phyloP scores from a whole-genome alignment of 2,797 vertebrate genomes.

The Poeciliopsis infans region DNA sequence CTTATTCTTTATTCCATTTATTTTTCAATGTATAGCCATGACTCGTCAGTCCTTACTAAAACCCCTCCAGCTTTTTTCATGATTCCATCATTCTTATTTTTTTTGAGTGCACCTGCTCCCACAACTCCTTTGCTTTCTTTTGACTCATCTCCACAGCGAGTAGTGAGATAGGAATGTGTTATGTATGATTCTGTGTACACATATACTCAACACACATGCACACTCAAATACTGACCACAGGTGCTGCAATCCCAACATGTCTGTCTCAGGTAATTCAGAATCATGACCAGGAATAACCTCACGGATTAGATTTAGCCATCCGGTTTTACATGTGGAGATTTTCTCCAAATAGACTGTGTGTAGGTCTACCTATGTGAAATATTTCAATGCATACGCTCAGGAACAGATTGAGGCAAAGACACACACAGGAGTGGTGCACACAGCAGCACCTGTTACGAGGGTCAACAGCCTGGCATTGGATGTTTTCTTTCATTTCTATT shows the following conservation, averaged over 20 bases:
- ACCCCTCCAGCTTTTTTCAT: constrained; percentile 30
- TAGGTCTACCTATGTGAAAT: background rate
- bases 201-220: constrained; percentile 17
- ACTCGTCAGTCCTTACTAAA: constrained; percentile 24
- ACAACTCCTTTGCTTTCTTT: constrained; percentile 25
- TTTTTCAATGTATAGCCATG: constrained; percentile 20
- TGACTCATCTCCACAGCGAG: constrained; percentile 51
- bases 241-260: constrained; percentile 43
- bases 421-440: background rate
- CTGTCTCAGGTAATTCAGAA: constrained; percentile 43
- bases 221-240: constrained; percentile 47
- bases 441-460: constrained; percentile 9
- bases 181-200: constrained; percentile 58
- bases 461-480: constrained; percentile 30
- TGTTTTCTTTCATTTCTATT: constrained; percentile 15
- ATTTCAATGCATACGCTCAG: background rate
- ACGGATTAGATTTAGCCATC: constrained; percentile 45
- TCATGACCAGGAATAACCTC: constrained; percentile 24
- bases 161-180: constrained; percentile 65
- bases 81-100: constrained; percentile 43
- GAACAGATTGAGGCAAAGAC: background rate
- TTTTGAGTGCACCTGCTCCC: constrained; percentile 64
- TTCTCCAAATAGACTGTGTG: constrained; percentile 4
- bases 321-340: constrained; percentile 21
- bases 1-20: constrained; percentile 33